Conservation (phyloP, 37 sponge, comb jelly and placozoan genomes). For the Haliclona indistincta region DNA sequence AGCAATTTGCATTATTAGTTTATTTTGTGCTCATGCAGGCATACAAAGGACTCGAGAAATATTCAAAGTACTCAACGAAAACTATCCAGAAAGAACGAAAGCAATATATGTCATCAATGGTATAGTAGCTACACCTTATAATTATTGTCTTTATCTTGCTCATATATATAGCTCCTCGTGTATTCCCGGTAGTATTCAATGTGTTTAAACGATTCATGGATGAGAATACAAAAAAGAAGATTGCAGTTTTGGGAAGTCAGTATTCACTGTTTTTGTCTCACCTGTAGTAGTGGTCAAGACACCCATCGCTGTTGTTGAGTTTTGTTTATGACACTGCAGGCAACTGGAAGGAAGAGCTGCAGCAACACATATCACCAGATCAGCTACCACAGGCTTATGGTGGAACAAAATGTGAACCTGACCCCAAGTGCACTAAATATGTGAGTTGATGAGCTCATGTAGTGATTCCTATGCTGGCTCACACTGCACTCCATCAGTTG, state of each 20-base stretch:
- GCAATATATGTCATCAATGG: not conserved
- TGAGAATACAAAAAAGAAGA: conserved; percentile 20
- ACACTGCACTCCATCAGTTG: no score
- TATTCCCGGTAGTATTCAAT: conserved; percentile 6
- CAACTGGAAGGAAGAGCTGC: conserved; percentile 57
- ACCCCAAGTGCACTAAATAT: conserved; percentile 40
- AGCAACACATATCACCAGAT: conserved; percentile 58
- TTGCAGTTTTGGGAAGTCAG: conserved; percentile 26
- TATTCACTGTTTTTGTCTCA: not conserved
- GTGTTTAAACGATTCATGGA: conserved; percentile 18
- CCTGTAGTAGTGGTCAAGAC: no score
- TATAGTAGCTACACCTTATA: not conserved
- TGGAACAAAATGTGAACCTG: conserved; percentile 56
- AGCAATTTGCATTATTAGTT: no score
- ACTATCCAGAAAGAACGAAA: conserved; percentile 16
- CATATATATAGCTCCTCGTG: conserved; percentile 5
- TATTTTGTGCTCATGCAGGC: no score
- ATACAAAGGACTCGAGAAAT: not conserved
- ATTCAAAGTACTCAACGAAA: not conserved
- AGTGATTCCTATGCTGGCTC: no score
- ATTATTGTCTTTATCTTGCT: not conserved
- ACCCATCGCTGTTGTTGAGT: no score
- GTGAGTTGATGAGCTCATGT: no score
- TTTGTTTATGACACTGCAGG: no score
- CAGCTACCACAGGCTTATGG: conserved; percentile 52